phyloP scores from a whole-genome alignment of 2,113 vertebrate species.

The Megaleporinus macrocephalus region DNA sequence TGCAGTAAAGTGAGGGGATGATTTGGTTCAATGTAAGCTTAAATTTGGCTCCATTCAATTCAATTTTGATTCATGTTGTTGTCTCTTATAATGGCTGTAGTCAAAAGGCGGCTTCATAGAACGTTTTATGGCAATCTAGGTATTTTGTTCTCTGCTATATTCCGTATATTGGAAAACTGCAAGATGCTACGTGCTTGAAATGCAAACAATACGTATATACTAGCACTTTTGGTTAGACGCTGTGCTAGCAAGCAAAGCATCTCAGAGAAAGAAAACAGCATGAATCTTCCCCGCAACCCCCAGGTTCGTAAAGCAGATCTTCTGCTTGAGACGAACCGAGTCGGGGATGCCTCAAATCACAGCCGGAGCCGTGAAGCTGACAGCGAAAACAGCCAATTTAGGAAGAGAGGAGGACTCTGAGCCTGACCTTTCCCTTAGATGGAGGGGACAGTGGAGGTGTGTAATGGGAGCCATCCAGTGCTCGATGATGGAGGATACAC shows the following conservation, averaged over 20 bases:
- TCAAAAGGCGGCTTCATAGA: slow-evolving; percentile 45
- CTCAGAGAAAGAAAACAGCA: slow-evolving; percentile 68
- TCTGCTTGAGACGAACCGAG: slow-evolving; percentile 21
- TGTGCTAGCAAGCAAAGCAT: slow-evolving; percentile 67
- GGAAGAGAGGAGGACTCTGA: slow-evolving; percentile 71
- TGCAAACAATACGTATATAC: too few species aligned
- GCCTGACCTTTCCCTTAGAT: slow-evolving; percentile 74
- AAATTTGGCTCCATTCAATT: slow-evolving; percentile 29
- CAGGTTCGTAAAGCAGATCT: slow-evolving; percentile 46
- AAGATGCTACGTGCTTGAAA: neutral
- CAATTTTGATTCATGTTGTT: slow-evolving; percentile 44
- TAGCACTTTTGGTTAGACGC: neutral
- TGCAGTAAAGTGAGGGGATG: neutral
- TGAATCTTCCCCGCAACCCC: slow-evolving; percentile 56
- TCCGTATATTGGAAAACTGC: neutral
- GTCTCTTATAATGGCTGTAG: slow-evolving; percentile 64
- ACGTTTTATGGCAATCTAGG: neutral
- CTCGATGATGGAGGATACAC: slow-evolving; percentile 73
- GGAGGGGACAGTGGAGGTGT: slow-evolving; percentile 64
- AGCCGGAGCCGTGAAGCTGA: slow-evolving; percentile 43
- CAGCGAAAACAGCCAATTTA: slow-evolving; percentile 78
- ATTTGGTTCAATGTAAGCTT: slow-evolving; percentile 11
- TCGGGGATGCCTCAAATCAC: slow-evolving; percentile 37
- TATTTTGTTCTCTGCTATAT: neutral
- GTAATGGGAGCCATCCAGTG: slow-evolving; percentile 65